These are phyloP conservation scores for Corythoichthys intestinalis DNA, from an alignment of 2,113 vertebrate genomes.

Conservation along the genomic window DNA sequence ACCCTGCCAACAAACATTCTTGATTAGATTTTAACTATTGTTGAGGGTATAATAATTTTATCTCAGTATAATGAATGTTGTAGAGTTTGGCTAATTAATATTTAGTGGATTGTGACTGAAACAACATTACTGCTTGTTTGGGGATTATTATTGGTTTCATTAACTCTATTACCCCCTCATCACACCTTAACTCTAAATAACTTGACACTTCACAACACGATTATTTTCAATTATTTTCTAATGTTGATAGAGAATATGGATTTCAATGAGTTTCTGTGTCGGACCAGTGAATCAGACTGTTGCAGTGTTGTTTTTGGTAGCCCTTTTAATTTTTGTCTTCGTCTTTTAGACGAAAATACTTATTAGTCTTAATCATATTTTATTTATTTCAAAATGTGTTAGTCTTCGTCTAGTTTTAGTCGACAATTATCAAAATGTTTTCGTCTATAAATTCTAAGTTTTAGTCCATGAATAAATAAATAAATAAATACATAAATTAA, in stretches of 20 bases:
- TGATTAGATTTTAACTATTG: background rate
- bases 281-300: conserved; percentile 33
- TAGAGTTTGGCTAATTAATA: background rate
- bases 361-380: too few species aligned
- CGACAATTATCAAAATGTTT: too few species aligned
- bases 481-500: too few species aligned
- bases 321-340: too few species aligned
- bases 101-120: background rate
- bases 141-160: background rate
- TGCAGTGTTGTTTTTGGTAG: too few species aligned
- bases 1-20: background rate
- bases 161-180: background rate
- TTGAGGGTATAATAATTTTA: background rate
- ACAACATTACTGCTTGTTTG: background rate
- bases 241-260: conserved; percentile 63
- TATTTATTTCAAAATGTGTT: too few species aligned
- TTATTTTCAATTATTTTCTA: conserved; percentile 60
- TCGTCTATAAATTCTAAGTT: too few species aligned
- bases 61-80: background rate
- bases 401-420: too few species aligned
- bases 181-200: conserved; percentile 6
- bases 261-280: conserved; percentile 70
- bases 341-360: too few species aligned
- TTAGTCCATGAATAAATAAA: too few species aligned
- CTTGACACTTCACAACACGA: conserved; percentile 57